Conservation (phyloP, 1,140 invertebrate species). For the Xylocopa sonorina region DNA sequence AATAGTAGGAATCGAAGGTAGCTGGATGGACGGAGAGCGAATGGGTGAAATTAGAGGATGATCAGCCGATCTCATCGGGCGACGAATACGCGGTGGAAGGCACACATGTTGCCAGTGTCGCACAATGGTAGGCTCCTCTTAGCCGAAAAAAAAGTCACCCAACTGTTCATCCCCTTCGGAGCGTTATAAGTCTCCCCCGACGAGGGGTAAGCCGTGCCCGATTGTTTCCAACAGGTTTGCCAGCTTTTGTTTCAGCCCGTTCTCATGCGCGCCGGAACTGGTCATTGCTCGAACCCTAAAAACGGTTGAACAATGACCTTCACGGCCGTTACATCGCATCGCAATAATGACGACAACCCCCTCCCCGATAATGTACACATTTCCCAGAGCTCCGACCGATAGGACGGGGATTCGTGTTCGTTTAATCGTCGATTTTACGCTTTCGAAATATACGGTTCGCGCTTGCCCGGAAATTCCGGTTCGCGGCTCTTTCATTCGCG, state of each 20-base stretch:
- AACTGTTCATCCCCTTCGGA: conserved; percentile 78
- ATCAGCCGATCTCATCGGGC: conserved; percentile 62
- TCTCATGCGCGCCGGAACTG: conserved; percentile 78
- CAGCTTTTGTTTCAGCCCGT: conserved; percentile 79
- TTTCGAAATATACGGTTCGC: too few species aligned
- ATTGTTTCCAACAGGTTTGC: conserved; percentile 81
- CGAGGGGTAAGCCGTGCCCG: conserved; percentile 71
- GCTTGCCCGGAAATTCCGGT: background rate
- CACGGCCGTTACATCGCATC: conserved; percentile 73
- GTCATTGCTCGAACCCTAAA: conserved; percentile 77
- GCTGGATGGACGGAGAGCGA: background rate
- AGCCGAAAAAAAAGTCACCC: conserved; percentile 77
- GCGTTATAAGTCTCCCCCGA: conserved; percentile 70
- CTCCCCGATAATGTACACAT: too few species aligned
- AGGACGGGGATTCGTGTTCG: conserved; percentile 55
- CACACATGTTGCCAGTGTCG: conserved; percentile 77
- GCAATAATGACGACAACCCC: conserved; percentile 69
- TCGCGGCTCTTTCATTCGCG: conserved; percentile 5
- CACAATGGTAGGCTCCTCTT: conserved; percentile 72
- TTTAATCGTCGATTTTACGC: conserved; percentile 34
- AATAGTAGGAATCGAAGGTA: background rate
- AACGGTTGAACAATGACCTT: conserved; percentile 79
- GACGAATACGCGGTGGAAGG: conserved; percentile 62
- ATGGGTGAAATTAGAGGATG: conserved; percentile 46
- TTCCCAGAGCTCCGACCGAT: conserved; percentile 58